These are phyloP conservation scores for Echinometra lucunter DNA, from an alignment of 53 echinoderm and acorn worm genomes.

Conservation along the genomic window DNA sequence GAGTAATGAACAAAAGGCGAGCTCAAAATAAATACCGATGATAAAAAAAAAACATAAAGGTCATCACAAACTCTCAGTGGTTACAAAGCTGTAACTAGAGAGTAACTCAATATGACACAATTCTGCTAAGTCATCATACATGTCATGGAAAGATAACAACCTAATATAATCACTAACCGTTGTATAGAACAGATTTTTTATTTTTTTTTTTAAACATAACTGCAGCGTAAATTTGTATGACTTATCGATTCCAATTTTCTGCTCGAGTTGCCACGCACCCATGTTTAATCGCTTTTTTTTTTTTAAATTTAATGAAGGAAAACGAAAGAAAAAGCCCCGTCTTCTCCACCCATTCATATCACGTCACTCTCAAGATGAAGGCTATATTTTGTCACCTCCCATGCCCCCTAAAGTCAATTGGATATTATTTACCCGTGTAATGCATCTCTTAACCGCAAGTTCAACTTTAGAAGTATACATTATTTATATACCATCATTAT, in stretches of 20 bases:
- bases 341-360: background rate
- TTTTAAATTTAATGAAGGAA: background rate
- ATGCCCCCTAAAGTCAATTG: background rate
- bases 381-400: background rate
- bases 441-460: slow-evolving; percentile 31
- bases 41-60: too few relatives aligned
- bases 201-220: too few relatives aligned
- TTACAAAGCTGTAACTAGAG: too few relatives aligned
- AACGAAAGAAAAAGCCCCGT: background rate
- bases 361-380: background rate
- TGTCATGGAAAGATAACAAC: too few relatives aligned
- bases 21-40: too few relatives aligned
- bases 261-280: background rate
- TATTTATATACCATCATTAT: background rate
- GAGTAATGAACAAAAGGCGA: too few relatives aligned
- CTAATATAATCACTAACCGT: too few relatives aligned
- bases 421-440: slow-evolving; percentile 25
- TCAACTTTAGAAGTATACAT: background rate
- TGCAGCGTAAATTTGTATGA: background rate
- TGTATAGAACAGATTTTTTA: background rate
- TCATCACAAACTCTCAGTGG: too few relatives aligned
- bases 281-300: background rate
- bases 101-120: too few relatives aligned
- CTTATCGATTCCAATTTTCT: slow-evolving; percentile 2
- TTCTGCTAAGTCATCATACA: too few relatives aligned